Evolutionary conservation across 2,113 vertebrate species (phyloP).

Genomic region (Fulica atra): DNA sequence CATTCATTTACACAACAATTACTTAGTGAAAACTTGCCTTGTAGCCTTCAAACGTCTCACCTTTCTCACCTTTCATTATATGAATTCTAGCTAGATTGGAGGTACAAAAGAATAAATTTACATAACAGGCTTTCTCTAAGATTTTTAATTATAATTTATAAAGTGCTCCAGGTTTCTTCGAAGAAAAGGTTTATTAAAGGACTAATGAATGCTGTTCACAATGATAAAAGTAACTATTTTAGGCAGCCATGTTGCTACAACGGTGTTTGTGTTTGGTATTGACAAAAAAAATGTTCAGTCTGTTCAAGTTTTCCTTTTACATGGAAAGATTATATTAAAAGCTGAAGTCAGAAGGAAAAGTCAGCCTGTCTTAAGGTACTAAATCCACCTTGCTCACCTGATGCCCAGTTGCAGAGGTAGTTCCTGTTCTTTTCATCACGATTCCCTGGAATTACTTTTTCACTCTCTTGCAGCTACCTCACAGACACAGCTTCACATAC

Average conservation of each 20-base stretch:
- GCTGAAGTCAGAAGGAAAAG: not conserved
- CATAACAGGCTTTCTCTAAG: not conserved
- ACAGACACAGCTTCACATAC: not conserved
- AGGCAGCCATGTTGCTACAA: not conserved
- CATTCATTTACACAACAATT: not conserved
- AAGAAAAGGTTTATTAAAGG: not conserved
- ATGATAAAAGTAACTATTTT: not conserved
- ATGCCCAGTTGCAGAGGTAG: not conserved
- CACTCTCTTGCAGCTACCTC: not conserved
- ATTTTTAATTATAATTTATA: not conserved
- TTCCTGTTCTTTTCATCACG: not conserved
- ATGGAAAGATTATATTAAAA: not conserved
- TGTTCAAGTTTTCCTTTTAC: not conserved
- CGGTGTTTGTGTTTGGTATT: not conserved
- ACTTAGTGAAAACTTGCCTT: not conserved
- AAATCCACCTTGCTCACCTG: not conserved
- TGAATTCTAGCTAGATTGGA: not conserved
- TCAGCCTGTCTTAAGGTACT: not conserved
- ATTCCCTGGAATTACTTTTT: not conserved
- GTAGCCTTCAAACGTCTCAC: not conserved
- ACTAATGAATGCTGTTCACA: not conserved
- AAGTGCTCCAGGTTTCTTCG: not conserved
- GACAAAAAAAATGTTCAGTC: not conserved
- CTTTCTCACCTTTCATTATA: not conserved
- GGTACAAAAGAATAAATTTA: not conserved